Evolutionary conservation across 2,113 vertebrate species (phyloP).

Genomic region (Corynorhinus townsendii): DNA sequence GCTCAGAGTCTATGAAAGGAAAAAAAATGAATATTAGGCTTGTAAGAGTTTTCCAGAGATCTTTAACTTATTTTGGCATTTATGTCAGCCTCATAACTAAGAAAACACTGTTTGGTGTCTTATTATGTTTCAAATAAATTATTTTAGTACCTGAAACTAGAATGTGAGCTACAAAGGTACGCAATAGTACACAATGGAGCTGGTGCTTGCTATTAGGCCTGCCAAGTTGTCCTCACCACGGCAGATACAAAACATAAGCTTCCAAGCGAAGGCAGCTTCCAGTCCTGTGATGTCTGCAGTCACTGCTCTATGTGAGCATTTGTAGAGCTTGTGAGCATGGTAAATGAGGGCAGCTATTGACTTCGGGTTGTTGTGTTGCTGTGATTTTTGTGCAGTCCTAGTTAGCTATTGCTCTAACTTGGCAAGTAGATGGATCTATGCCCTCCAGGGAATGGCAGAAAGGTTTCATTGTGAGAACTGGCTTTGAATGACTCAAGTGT

Average conservation of each 20-base stretch:
- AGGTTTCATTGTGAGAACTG: not conserved
- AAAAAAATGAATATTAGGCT: not conserved
- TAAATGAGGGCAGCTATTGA: not conserved
- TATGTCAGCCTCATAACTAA: not conserved
- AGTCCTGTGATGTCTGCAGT: accelerated
- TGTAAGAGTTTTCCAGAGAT: constrained; percentile 9
- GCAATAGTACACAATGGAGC: not conserved
- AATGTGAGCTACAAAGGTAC: not conserved
- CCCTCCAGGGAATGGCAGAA: not conserved
- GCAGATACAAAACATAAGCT: not conserved
- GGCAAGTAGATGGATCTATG: not conserved
- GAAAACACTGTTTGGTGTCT: not conserved
- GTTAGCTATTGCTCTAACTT: not conserved
- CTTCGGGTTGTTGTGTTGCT: accelerated
- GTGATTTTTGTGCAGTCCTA: not conserved
- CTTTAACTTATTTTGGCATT: constrained; percentile 23
- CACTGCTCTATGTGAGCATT: not conserved
- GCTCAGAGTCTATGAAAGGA: not conserved
- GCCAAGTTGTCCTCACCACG: not conserved
- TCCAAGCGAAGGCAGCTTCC: not conserved
- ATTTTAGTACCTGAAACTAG: not conserved
- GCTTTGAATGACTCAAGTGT: not conserved
- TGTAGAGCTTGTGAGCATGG: not conserved
- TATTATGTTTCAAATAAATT: not conserved
- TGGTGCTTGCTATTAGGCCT: not conserved